Percentiles rank a stretch among this genome's conserved stretches.
Evolutionary conservation across 2,797 vertebrate genomes (phyloP).

Genomic region (Rachycentron canadum): DNA sequence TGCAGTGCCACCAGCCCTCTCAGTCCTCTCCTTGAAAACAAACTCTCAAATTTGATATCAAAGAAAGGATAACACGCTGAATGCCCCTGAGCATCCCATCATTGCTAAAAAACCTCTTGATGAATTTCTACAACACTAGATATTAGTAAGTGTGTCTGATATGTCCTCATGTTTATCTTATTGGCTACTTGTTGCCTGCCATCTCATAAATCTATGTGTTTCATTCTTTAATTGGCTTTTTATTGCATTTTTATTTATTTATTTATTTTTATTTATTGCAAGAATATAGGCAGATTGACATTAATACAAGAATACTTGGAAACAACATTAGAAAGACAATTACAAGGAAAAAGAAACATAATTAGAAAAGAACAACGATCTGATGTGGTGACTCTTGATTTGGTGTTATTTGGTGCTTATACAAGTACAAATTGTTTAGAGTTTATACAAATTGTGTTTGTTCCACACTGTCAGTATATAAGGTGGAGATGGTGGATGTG

Average conservation of each 20-base stretch:
- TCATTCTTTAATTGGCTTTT: too few species aligned
- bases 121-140: not conserved
- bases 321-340: too few species aligned
- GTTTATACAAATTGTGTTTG: not conserved
- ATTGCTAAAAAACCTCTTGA: not conserved
- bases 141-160: not conserved
- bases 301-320: too few species aligned
- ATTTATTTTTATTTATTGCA: not conserved
- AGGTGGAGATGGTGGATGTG: not conserved
- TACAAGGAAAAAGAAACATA: too few species aligned
- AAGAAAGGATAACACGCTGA: conserved; percentile 9
- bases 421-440: too few species aligned
- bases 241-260: not conserved
- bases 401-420: too few species aligned
- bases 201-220: too few species aligned
- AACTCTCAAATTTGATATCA: conserved; percentile 10
- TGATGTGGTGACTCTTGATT: too few species aligned
- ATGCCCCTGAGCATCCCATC: not conserved
- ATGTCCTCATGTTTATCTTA: not conserved
- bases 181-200: not conserved
- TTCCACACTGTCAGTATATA: not conserved
- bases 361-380: too few species aligned
- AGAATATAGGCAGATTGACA: too few species aligned
- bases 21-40: conserved; percentile 15
- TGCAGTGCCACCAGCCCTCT: not conserved